Conservation (phyloP, 2,888 invertebrate genomes). For the Cephus nigrinus region DNA sequence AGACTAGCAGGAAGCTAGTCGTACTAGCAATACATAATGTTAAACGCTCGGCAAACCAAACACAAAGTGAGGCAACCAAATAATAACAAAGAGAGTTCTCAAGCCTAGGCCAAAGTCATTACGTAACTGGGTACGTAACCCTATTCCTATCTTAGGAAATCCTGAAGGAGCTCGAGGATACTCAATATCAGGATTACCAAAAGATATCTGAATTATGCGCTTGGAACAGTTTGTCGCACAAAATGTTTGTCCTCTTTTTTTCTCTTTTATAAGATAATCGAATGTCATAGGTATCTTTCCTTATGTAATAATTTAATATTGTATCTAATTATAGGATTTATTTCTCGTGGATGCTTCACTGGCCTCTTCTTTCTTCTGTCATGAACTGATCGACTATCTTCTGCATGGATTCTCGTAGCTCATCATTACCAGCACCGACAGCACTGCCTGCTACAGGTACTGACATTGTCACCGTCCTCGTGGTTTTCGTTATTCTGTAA, state of each 20-base stretch:
- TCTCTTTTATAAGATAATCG: slow-evolving; percentile 1
- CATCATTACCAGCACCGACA: slow-evolving; percentile 51
- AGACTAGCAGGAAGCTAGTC: slow-evolving; percentile 59
- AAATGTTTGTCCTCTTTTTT: slow-evolving; percentile 30
- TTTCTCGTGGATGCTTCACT: slow-evolving; percentile 41
- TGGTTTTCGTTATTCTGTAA: slow-evolving; percentile 68
- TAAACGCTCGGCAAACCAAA: slow-evolving; percentile 29
- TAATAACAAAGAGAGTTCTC: slow-evolving; percentile 21
- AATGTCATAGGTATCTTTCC: slow-evolving; percentile 7
- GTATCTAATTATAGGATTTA: slow-evolving; percentile 12
- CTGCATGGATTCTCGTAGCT: slow-evolving; percentile 69
- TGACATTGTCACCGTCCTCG: slow-evolving; percentile 66
- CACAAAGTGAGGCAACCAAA: slow-evolving; percentile 42
- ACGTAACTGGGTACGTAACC: slow-evolving; percentile 21
- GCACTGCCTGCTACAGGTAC: slow-evolving; percentile 37
- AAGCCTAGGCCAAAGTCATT: slow-evolving; percentile 37
- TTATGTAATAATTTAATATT: neutral
- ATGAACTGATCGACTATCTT: slow-evolving; percentile 70
- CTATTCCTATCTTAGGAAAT: neutral
- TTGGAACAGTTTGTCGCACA: slow-evolving; percentile 4
- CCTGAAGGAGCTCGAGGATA: slow-evolving; percentile 16
- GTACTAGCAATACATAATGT: slow-evolving; percentile 44
- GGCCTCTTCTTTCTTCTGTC: slow-evolving; percentile 68
- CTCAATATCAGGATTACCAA: neutral
- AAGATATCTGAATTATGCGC: neutral